Evolutionary conservation across 2,797 vertebrate genomes (phyloP).

Genomic region (Hyperoplus immaculatus): DNA sequence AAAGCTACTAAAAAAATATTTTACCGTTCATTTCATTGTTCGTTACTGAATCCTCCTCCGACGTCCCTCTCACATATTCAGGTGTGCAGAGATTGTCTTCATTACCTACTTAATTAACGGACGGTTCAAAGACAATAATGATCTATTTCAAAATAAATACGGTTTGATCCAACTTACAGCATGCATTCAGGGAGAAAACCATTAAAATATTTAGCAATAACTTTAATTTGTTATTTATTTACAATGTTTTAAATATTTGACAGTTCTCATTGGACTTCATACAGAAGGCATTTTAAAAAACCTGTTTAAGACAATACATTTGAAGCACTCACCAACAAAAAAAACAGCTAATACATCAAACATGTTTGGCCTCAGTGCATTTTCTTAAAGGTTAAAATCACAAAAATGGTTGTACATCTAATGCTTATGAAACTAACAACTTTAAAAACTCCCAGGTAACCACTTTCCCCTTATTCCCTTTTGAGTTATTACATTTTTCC

Average conservation of each 20-base stretch:
- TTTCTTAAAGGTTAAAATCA: slow-evolving; percentile 24
- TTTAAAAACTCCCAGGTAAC: slow-evolving; percentile 6
- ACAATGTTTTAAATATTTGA: slow-evolving; percentile 6
- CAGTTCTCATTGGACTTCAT: not conserved
- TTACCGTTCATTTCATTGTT: too few relatives aligned
- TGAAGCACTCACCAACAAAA: slow-evolving; percentile 16
- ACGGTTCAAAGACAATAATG: slow-evolving; percentile 17
- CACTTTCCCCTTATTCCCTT: slow-evolving; percentile 10
- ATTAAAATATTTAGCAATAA: slow-evolving; percentile 1
- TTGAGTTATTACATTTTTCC: slow-evolving; percentile 15
- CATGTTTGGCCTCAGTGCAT: slow-evolving; percentile 12
- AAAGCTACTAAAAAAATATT: too few relatives aligned
- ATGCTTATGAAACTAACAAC: slow-evolving; percentile 11
- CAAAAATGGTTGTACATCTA: slow-evolving; percentile 13
- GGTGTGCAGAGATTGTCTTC: too few relatives aligned
- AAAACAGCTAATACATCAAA: not conserved
- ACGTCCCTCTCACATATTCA: too few relatives aligned
- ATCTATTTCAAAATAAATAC: slow-evolving; percentile 52
- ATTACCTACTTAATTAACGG: slow-evolving; percentile 22
- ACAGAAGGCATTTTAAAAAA: not conserved
- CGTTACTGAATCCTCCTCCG: too few relatives aligned
- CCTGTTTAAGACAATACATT: not conserved
- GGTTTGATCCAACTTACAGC: not conserved
- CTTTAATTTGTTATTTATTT: not conserved
- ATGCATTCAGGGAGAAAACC: slow-evolving; percentile 14